These are phyloP conservation scores for Steinernema khuongi DNA, from an alignment of 1,140 invertebrate genomes.

Conservation along the genomic window DNA sequence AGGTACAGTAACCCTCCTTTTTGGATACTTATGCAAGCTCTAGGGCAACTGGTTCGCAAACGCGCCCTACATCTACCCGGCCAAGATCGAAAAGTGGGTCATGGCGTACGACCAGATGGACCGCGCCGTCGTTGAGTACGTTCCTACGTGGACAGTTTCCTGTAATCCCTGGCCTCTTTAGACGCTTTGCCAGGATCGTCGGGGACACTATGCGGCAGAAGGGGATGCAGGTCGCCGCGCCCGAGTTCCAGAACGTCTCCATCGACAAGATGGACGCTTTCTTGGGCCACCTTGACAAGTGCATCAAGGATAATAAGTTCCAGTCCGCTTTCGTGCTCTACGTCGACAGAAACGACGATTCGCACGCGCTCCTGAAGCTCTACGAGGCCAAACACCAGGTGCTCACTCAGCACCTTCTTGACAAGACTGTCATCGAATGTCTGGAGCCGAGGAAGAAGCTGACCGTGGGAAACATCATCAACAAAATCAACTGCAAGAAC, in stretches of 20 bases:
- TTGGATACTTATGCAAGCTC: not conserved
- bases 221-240: not conserved
- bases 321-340: not conserved
- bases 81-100: not conserved
- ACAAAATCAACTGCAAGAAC: conserved; percentile 39
- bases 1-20: not conserved
- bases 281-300: not conserved
- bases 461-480: conserved; percentile 24
- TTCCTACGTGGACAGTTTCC: not conserved
- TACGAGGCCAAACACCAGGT: conserved; percentile 16
- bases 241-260: not conserved
- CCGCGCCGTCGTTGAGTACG: not conserved
- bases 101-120: not conserved
- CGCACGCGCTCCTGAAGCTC: conserved; percentile 24
- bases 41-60: not conserved
- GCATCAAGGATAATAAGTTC: not conserved
- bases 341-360: conserved; percentile 10
- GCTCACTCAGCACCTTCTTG: conserved; percentile 24
- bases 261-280: not conserved
- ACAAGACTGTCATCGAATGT: conserved; percentile 12
- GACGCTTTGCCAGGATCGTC: not conserved
- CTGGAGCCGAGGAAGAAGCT: not conserved
- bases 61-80: not conserved
- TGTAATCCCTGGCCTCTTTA: not conserved
- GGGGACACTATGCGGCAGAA: not conserved